Conservation (phyloP, 2,113 vertebrate species). For the Cinclus mexicanus region DNA sequence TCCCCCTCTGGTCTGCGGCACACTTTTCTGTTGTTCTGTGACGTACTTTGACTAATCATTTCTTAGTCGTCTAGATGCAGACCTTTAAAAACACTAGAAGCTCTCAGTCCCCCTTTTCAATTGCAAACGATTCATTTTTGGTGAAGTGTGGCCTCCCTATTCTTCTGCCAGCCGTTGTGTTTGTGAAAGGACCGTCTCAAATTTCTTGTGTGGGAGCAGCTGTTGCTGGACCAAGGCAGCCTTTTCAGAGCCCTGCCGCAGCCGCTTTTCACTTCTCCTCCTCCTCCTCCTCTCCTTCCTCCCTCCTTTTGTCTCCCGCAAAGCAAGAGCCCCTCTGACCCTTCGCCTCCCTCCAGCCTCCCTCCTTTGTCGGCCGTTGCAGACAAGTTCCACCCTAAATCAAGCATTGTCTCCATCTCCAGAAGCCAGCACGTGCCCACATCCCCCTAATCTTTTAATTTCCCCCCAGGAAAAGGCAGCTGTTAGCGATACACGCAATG, state of each 20-base stretch:
- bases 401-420: slow-evolving; percentile 80
- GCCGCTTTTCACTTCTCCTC: slow-evolving; percentile 69
- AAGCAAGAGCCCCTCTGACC: slow-evolving; percentile 73
- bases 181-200: slow-evolving; percentile 90
- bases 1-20: slow-evolving; percentile 64
- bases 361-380: slow-evolving; percentile 74
- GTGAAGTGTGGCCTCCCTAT: slow-evolving; percentile 81
- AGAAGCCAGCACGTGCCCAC: slow-evolving; percentile 84
- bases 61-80: slow-evolving; percentile 70
- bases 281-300: slow-evolving; percentile 69
- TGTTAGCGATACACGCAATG: slow-evolving; percentile 85
- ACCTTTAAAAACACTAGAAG: slow-evolving; percentile 68
- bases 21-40: slow-evolving; percentile 61
- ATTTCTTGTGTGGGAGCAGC: slow-evolving; percentile 92
- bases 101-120: slow-evolving; percentile 76
- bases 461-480: slow-evolving; percentile 87
- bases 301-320: slow-evolving; percentile 74
- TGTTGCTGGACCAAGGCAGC: slow-evolving; percentile 80
- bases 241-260: slow-evolving; percentile 73
- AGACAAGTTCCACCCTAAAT: slow-evolving; percentile 84
- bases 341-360: slow-evolving; percentile 66
- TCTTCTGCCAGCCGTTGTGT: slow-evolving; percentile 82
- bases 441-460: slow-evolving; percentile 88
- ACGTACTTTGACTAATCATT: slow-evolving; percentile 71
- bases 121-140: slow-evolving; percentile 77